Evolutionary conservation across 2,113 vertebrate species (phyloP), one percentile per base, ranked within the genome.

Genomic region (Engraulis encrasicolus): DNA sequence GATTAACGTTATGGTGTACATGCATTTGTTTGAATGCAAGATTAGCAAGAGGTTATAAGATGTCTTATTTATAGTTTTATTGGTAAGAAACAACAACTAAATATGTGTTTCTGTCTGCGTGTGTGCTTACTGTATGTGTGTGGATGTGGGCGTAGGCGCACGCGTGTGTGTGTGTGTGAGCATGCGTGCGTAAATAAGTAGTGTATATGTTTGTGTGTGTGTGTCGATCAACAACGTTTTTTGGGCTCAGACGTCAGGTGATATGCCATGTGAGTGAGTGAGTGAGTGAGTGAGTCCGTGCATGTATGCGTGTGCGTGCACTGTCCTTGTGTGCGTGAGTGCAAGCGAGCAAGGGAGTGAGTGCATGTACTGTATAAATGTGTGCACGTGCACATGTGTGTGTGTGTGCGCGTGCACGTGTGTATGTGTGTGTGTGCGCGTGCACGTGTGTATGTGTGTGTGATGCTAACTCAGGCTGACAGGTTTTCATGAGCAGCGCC

Each of bases 401-500:
- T 45, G 40, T 45, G 40, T 3, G 40, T 5, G 4, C 40, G 81
- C 38, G 83, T 27, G 66, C 58, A 49, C 50, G 40, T 81, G 50
- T 48, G 45, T 31, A 37, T 61, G 78, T 23, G 50, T 50, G 66
- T 18, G 6, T 20, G 6, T 36, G 40, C 2, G 15, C 31, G 54
- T 80, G 66, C n/a, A n/a, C n/a, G n/a, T 61, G 37, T 15, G 23
- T 45, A 45, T 17, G 61, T 74, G 66, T 61, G 14, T 78, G 31
- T 83, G 79, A 78, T 31, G 54, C 77, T 61, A 85, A 79, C 17
- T 79, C 54, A 79, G 50, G 38, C 80, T 74, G 66, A 78, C 74
- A 74, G 27, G 79, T 85, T 80, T 74, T 83, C 87, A 86, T 80
- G 92, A 91, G 66, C 91, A 80, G 91, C 91, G 91, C 71, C 82